These are phyloP conservation scores for Tretioscincus oriximinensis DNA, from an alignment of 2,113 vertebrate species.

Conservation along the genomic window DNA sequence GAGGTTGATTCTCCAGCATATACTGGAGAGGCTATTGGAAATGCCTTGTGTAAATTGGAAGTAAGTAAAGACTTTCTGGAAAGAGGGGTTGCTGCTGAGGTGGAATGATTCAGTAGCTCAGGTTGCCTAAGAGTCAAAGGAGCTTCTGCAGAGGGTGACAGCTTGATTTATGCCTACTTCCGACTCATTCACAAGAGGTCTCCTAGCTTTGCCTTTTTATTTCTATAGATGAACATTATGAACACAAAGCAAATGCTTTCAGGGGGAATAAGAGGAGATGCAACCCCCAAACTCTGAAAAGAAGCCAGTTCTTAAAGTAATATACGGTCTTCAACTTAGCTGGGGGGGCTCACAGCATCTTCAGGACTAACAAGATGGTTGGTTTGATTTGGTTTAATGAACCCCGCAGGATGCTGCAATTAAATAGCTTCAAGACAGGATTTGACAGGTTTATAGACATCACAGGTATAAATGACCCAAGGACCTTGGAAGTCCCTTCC, in stretches of 20 bases:
- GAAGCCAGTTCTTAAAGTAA: not conserved
- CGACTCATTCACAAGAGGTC: not conserved
- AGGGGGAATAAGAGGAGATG: not conserved
- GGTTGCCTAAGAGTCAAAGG: not conserved
- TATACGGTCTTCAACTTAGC: not conserved
- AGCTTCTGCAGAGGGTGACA: not conserved
- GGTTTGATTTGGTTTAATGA: too few relatives aligned
- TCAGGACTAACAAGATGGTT: too few relatives aligned
- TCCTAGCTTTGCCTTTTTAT: not conserved
- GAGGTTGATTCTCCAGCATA: not conserved
- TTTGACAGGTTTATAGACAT: too few relatives aligned
- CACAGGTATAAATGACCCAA: too few relatives aligned
- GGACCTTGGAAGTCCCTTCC: too few relatives aligned
- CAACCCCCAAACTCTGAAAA: not conserved
- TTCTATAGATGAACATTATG: not conserved
- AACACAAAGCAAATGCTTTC: not conserved
- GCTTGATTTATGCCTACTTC: not conserved
- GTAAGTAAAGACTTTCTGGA: constrained; percentile 6
- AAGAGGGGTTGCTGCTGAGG: not conserved
- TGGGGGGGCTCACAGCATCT: too few relatives aligned
- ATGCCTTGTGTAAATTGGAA: not conserved
- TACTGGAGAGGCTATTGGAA: not conserved
- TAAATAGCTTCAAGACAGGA: too few relatives aligned
- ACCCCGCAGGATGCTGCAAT: too few relatives aligned
- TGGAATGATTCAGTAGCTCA: not conserved